Evolutionary conservation across 1,140 invertebrate genomes (phyloP).

Genomic region (Drosophila arawakana): DNA sequence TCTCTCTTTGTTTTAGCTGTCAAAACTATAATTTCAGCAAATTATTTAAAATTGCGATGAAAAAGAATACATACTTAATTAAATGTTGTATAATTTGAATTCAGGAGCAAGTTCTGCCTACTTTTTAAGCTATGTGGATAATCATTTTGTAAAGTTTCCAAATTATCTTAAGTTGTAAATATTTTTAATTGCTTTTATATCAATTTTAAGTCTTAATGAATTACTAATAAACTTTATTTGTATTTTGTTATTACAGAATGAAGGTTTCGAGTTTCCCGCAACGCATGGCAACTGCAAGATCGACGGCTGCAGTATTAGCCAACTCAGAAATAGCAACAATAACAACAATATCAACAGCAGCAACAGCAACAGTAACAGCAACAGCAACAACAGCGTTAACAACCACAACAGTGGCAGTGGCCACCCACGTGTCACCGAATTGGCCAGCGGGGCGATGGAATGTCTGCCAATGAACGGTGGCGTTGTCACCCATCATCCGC

Average conservation of each 20-base stretch:
- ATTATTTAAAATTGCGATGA: too few species aligned
- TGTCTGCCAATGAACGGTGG: slow-evolving; percentile 71
- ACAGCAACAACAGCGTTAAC: neutral
- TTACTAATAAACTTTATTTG: neutral
- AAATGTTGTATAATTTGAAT: too few species aligned
- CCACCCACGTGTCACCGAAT: slow-evolving; percentile 49
- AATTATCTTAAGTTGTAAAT: neutral
- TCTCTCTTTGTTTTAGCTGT: too few species aligned
- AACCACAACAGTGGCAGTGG: slow-evolving; percentile 40
- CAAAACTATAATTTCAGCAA: too few species aligned
- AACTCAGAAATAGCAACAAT: slow-evolving; percentile 31
- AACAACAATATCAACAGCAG: slow-evolving; percentile 13
- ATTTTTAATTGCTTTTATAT: slow-evolving; percentile 27
- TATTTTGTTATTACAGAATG: slow-evolving; percentile 63
- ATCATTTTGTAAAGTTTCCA: neutral
- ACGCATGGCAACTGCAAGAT: slow-evolving; percentile 74
- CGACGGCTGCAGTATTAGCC: slow-evolving; percentile 63
- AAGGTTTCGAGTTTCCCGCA: slow-evolving; percentile 66
- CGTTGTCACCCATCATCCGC: slow-evolving; percentile 60
- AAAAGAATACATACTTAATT: too few species aligned
- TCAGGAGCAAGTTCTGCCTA: neutral
- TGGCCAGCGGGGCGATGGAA: slow-evolving; percentile 72
- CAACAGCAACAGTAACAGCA: slow-evolving; percentile 31
- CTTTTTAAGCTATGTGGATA: neutral
- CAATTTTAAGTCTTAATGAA: neutral